phyloP scores from a whole-genome alignment of 2,797 vertebrate genomes.

The Gymnothorax javanicus region DNA sequence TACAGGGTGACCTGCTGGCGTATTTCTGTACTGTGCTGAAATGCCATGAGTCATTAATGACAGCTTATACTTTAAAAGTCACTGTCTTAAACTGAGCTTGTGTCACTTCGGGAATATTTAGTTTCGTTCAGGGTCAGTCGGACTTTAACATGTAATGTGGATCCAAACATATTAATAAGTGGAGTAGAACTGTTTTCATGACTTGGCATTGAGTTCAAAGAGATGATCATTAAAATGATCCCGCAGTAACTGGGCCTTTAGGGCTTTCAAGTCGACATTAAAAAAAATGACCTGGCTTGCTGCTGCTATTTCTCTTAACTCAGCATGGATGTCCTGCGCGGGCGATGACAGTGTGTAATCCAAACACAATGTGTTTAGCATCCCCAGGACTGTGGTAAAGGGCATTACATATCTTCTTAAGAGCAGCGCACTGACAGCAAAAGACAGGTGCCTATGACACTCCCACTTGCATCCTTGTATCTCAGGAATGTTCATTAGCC shows the following conservation, averaged over 20 bases:
- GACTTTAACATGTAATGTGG: constrained; percentile 8
- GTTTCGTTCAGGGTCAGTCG: neutral
- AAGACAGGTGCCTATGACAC: constrained; percentile 56
- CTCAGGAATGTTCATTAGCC: constrained; percentile 52
- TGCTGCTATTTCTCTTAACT: constrained; percentile 40
- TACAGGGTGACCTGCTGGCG: neutral
- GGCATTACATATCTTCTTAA: constrained; percentile 22
- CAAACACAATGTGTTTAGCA: constrained; percentile 37
- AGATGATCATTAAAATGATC: constrained; percentile 65
- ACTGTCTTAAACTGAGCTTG: neutral
- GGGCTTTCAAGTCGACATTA: constrained; percentile 45
- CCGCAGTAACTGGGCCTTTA: constrained; percentile 42
- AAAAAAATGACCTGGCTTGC: constrained; percentile 24
- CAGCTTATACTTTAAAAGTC: neutral
- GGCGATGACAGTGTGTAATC: constrained; percentile 42
- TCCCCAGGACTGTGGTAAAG: neutral
- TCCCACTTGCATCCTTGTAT: constrained; percentile 33
- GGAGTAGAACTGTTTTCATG: constrained; percentile 16
- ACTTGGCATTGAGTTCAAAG: constrained; percentile 37
- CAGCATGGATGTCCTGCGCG: constrained; percentile 13
- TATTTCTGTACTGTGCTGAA: neutral
- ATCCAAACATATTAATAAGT: constrained; percentile 36
- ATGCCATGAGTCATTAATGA: neutral
- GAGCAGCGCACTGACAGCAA: constrained; percentile 51
- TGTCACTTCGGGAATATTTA: neutral